phyloP scores from a whole-genome alignment of 2,888 invertebrate genomes.

The Phyto melanocephala region DNA sequence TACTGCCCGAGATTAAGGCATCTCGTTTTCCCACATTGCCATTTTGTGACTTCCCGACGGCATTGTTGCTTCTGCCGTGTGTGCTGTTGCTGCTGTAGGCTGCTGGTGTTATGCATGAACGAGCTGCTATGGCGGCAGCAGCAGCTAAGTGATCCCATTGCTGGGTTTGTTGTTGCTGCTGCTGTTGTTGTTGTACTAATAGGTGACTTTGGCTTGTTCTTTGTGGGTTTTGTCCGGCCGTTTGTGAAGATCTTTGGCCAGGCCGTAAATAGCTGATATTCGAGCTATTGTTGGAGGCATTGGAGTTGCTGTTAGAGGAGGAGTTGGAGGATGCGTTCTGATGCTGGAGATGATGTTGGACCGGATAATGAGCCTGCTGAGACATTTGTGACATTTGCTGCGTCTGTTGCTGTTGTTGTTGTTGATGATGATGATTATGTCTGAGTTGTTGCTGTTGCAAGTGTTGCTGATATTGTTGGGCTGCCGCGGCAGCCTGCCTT shows the following conservation, averaged over 20 bases:
- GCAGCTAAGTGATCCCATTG: constrained; percentile 77
- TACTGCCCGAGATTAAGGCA: constrained; percentile 79
- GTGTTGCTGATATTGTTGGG: constrained; percentile 67
- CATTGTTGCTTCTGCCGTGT: not conserved
- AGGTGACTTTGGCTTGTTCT: constrained; percentile 73
- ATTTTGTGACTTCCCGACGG: constrained; percentile 51
- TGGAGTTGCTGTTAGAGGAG: constrained; percentile 18
- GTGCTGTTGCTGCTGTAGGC: constrained; percentile 52
- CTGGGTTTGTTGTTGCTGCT: constrained; percentile 65
- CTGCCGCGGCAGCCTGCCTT: constrained; percentile 63
- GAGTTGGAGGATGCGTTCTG: constrained; percentile 65
- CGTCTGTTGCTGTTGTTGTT: constrained; percentile 72
- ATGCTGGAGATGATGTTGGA: constrained; percentile 65
- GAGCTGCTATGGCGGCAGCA: constrained; percentile 73
- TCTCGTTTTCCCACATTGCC: constrained; percentile 77
- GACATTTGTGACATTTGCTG: constrained; percentile 76
- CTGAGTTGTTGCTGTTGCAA: constrained; percentile 67
- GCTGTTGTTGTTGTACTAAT: constrained; percentile 67
- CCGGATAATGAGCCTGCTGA: constrained; percentile 76
- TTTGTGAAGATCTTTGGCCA: constrained; percentile 67
- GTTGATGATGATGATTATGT: constrained; percentile 64
- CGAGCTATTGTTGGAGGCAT: constrained; percentile 16
- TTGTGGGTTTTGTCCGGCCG: constrained; percentile 70
- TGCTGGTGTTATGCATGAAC: constrained; percentile 71
- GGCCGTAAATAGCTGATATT: constrained; percentile 29